A percentile compares a stretch with the other conserved stretches of the same genome.
Evolutionary conservation across 2,113 vertebrate species (phyloP).

Genomic region (Grallaria varia): DNA sequence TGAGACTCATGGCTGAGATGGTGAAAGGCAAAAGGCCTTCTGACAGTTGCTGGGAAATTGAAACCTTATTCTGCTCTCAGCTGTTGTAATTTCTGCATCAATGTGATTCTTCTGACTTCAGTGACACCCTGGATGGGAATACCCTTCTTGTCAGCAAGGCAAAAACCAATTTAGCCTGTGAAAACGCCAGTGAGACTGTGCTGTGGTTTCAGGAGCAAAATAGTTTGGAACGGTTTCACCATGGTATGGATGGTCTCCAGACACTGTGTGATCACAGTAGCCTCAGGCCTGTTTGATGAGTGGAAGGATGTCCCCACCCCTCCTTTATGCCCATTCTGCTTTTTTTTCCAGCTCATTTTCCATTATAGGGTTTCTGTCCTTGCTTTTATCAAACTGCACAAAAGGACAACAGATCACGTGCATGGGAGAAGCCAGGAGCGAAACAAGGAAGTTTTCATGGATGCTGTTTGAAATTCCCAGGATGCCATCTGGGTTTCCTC

Average conservation of each 20-base stretch:
- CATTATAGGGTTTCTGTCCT: background rate
- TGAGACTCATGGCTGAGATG: background rate
- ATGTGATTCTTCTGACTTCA: background rate
- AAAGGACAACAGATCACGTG: background rate
- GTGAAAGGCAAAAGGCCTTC: background rate
- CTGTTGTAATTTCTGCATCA: background rate
- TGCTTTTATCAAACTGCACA: background rate
- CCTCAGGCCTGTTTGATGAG: background rate
- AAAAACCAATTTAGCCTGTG: background rate
- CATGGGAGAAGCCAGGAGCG: background rate
- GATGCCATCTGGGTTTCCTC: background rate
- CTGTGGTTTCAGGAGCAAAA: background rate
- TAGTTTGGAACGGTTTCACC: background rate
- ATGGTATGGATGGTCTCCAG: background rate
- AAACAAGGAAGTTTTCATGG: background rate
- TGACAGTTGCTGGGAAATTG: background rate
- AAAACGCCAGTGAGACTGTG: background rate
- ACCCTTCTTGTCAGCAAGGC: background rate
- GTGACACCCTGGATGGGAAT: background rate
- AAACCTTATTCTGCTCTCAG: background rate
- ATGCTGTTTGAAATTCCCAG: conserved; percentile 6
- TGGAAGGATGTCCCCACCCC: background rate
- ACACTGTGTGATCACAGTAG: rapidly evolving
- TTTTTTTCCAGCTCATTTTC: background rate
- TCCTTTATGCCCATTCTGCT: background rate